Base-by-base conservation (phyloP, 2,797 vertebrate species). In the Florisuga fusca region DNA sequence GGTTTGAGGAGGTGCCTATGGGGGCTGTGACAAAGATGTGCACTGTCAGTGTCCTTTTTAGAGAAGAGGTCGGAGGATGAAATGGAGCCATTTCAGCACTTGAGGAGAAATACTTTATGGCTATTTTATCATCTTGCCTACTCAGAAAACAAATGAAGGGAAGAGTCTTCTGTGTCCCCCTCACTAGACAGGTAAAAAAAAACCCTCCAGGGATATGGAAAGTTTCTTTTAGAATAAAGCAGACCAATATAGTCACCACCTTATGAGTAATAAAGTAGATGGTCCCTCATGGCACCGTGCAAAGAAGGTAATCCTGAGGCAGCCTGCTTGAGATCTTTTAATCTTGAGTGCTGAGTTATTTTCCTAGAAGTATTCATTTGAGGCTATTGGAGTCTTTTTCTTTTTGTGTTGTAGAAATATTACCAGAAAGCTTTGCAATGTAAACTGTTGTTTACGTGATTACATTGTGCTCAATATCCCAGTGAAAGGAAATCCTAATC, bases 81-180 rank as follows among this genome's bases (percentile, higher is more conserved):
- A 86, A 68, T 29, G 27, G 51, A 87, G 31, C 26, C 22, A 48
- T 63, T 93, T 95, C 72, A 90, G n/a, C 72, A 77, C 75, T 75
- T 73, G 19, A 43, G 45, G 33, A 6, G 11, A 12, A 82, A 62
- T 22, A 36, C 10, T 71, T 57, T 16, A 57, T 58, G 46, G 71
- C 43, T 78, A 31, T 51, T 64, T 53, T 79, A 55, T 48, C 48
- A 45, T n/a, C 54, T 85, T 73, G 15, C 15, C 34, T 63, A 57
- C 27, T 62, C 22, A 33, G 51, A 75, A 83, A 77, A 48, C 14
- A 84, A 85, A 84, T 69, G 63, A 66, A n/a, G n/a, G n/a, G n/a
- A n/a, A 71, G 18, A 59, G 21, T 34, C n/a, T 74, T 62, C 63
- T 76, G 22, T 79, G 38, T 20, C 12, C 3, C 16, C 6, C 31